Evolutionary conservation across 2,888 invertebrate genomes (phyloP), one percentile per base, ranked within the genome.

Genomic region (Philhelius pedissequus): DNA sequence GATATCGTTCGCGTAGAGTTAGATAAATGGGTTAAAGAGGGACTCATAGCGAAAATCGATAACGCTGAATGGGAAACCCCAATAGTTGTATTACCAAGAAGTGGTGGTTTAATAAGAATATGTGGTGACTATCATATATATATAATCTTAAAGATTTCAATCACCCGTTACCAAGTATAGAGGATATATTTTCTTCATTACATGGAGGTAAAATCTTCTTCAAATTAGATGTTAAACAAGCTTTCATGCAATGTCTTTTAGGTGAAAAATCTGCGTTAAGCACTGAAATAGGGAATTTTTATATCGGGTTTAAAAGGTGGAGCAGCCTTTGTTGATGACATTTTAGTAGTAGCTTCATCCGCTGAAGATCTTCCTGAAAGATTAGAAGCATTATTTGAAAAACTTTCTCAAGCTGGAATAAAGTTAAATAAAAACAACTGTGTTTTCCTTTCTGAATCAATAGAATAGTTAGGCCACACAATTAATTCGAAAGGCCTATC

Each of bases 51-150:
- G 62, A 32, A 68, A 74, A 20, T 89, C 86, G 70, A 76, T 15
- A 70, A 62, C 25, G 48, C 70, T 4, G 77, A 73, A 9, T 77
- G 77, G 74, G 76, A 81, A 1, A 88, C 86, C 4, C 87, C 86
- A 15, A 78, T 91, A 4, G 90, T 90, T 1, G 88, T 89, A 1
- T 87, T 91, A 1, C 70, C 89, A 1, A 91, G 91, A 83, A 86
- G 77, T 9, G 87, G 89, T 73, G 90, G 89, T 45, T 43, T 60
- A 18, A 74, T 87, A 69, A 62, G 87, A 13, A 86, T 86, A 35
- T 86, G 87, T 18, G 83, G 73, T 5, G 82, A 86, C 43, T 81
- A 68, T 38, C 80, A 7, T 13, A 70, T 13, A 81, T 70, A 60
- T 69, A 69, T 13, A 38, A 66, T n/a, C 30, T 79, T 15, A 54